A percentile compares a stretch with the other conserved stretches of the same genome.
These are phyloP conservation scores for Nematopogon swammerdamellus DNA, from an alignment of 2,888 invertebrate genomes.

Conservation along the genomic window DNA sequence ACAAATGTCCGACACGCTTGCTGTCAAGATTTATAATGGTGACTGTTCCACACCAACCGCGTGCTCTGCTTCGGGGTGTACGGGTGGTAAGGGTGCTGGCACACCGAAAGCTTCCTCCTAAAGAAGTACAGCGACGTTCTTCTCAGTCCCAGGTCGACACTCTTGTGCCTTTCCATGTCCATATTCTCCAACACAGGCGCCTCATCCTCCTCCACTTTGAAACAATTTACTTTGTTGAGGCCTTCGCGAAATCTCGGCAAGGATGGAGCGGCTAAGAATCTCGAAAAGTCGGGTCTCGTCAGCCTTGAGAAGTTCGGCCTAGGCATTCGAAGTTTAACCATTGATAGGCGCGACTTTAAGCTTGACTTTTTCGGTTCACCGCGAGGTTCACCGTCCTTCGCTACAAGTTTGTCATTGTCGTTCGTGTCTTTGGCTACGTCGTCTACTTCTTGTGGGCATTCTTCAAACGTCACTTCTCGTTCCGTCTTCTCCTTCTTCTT, in stretches of 20 bases:
- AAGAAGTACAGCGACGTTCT: slow-evolving; percentile 40
- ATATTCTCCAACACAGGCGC: slow-evolving; percentile 19
- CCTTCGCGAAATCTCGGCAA: slow-evolving; percentile 25
- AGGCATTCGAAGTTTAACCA: background rate
- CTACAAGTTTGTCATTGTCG: background rate
- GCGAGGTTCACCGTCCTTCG: background rate
- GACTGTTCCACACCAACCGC: slow-evolving; percentile 13
- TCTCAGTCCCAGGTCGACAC: slow-evolving; percentile 42
- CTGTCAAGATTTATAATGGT: background rate
- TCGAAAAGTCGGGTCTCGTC: background rate
- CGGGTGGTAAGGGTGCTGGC: slow-evolving; percentile 45
- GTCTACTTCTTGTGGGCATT: background rate
- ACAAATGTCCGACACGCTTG: too few relatives aligned
- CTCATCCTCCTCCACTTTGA: slow-evolving; percentile 26
- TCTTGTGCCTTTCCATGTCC: slow-evolving; percentile 35
- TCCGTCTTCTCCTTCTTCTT: background rate
- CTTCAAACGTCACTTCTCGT: background rate
- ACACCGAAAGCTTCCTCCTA: slow-evolving; percentile 31
- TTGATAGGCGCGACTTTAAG: background rate
- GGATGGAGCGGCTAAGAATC: background rate
- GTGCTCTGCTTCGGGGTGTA: slow-evolving; percentile 40
- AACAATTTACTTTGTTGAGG: slow-evolving; percentile 32
- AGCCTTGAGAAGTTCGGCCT: background rate
- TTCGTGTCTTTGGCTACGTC: too few relatives aligned
- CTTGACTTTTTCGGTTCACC: background rate